Percentiles rank a stretch among this genome's conserved stretches.
Evolutionary conservation across 2,888 invertebrate species (phyloP).

Genomic region (Ophioninae sp.): DNA sequence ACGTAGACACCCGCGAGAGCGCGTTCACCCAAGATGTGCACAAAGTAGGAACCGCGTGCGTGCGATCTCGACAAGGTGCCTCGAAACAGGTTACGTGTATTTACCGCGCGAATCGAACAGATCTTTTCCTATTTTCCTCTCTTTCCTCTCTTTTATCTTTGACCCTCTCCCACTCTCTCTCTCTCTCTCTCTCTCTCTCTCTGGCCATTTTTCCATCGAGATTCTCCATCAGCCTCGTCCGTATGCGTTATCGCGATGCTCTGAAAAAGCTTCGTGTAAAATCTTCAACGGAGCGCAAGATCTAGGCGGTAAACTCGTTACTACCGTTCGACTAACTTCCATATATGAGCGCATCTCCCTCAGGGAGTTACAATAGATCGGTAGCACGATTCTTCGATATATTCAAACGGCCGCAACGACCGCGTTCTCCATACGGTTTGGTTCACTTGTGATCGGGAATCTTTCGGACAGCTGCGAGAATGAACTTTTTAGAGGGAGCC

Average conservation of each 20-base stretch:
- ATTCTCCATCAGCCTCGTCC: conserved; percentile 19
- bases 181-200: background rate
- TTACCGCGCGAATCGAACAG: conserved; percentile 50
- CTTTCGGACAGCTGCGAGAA: background rate
- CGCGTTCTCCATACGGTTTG: conserved; percentile 1
- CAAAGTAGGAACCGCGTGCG: conserved; percentile 44
- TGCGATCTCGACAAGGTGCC: conserved; percentile 47
- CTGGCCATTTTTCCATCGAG: background rate
- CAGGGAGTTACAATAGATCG: conserved; percentile 32
- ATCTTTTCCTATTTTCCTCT: conserved; percentile 31
- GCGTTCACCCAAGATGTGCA: conserved; percentile 46
- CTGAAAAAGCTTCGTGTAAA: conserved; percentile 48
- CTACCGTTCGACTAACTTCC: conserved; percentile 43
- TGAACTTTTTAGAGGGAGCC: no score
- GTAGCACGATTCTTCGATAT: background rate
- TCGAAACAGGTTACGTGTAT: conserved; percentile 55
- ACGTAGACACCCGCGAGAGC: conserved; percentile 30
- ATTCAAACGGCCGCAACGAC: conserved; percentile 44
- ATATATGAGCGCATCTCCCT: conserved; percentile 32
- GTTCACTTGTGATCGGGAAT: background rate
- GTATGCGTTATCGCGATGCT: conserved; percentile 27
- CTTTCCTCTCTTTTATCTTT: background rate
- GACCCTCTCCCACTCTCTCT: background rate
- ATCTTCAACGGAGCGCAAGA: conserved; percentile 51
- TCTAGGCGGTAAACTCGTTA: conserved; percentile 46